Evolutionary conservation across 2,113 vertebrate species (phyloP).

Genomic region (Salvelinus alpinus): DNA sequence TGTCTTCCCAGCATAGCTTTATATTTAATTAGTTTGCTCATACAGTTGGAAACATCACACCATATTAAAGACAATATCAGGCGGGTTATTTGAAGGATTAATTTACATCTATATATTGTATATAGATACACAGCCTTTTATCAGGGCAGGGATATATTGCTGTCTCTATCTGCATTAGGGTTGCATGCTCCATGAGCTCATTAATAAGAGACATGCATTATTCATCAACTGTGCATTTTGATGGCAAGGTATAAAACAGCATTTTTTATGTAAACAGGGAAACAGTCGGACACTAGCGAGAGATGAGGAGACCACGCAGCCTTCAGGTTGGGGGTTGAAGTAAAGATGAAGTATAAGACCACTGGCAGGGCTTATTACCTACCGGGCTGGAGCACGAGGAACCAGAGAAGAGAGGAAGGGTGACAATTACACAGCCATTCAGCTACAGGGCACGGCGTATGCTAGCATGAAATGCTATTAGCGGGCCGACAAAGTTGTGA

Average conservation of each 20-base stretch:
- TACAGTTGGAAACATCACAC: no score
- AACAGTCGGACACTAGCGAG: neutral
- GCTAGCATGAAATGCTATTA: constrained; percentile 45
- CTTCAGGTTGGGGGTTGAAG: neutral
- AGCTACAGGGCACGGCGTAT: constrained; percentile 20
- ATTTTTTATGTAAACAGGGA: constrained; percentile 8
- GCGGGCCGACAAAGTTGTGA: constrained; percentile 38
- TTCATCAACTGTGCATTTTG: constrained; percentile 29
- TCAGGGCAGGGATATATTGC: neutral
- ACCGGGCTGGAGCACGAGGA: neutral
- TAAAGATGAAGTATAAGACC: no score
- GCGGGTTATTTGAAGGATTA: no score
- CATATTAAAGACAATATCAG: no score
- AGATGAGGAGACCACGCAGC: neutral
- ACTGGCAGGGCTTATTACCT: neutral
- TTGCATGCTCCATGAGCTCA: constrained; percentile 37
- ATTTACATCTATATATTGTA: neutral
- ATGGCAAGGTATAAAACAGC: constrained; percentile 14
- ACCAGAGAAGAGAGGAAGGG: neutral
- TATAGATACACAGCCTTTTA: neutral
- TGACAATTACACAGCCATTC: constrained; percentile 8
- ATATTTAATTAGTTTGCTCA: no score
- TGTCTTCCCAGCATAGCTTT: no score
- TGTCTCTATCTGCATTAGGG: constrained; percentile 10
- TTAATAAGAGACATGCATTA: constrained; percentile 51